Evolutionary conservation across 2,888 invertebrate species (phyloP).

Genomic region (Catonia carolina): DNA sequence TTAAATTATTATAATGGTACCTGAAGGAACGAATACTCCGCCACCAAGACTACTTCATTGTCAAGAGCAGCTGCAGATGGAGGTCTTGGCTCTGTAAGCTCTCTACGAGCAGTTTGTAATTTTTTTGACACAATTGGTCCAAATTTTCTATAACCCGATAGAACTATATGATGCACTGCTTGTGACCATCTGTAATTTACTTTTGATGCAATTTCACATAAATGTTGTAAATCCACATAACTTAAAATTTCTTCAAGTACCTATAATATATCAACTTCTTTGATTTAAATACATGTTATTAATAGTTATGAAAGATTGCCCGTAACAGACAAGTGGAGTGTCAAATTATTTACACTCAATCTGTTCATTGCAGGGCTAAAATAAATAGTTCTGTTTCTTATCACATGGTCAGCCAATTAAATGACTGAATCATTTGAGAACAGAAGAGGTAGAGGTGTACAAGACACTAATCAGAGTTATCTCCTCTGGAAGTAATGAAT

Average conservation of each 20-base stretch:
- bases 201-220: background rate
- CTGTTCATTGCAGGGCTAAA: no score
- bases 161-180: conserved; percentile 3
- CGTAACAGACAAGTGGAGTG: no score
- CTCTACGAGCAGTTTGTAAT: background rate
- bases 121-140: conserved; percentile 41
- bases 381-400: no score
- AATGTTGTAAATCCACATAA: background rate
- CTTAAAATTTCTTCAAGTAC: conserved; percentile 5
- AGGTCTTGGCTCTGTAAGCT: background rate
- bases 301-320: no score
- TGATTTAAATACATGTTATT: no score
- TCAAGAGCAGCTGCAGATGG: conserved; percentile 11
- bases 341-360: no score
- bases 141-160: background rate
- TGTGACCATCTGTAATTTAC: background rate
- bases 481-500: no score
- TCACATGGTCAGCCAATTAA: no score
- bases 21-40: conserved; percentile 27
- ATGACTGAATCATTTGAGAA: no score
- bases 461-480: no score
- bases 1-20: conserved; percentile 15
- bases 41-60: conserved; percentile 26
- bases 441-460: no score
- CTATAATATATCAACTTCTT: background rate